Base-by-base conservation (phyloP, 2,888 invertebrate species). In the Portevinia maculata region DNA sequence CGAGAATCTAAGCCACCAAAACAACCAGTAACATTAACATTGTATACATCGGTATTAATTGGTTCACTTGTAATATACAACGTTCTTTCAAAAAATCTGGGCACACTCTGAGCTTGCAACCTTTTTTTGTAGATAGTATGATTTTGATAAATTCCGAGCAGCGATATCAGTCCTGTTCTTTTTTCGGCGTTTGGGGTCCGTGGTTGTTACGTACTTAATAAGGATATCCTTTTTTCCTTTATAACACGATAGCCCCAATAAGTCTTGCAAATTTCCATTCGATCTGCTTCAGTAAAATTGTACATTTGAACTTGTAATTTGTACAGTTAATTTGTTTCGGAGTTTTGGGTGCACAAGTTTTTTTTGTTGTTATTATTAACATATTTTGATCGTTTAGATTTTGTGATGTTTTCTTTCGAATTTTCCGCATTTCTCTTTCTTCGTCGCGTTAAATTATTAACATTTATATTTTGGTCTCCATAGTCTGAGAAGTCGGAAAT, bases 171-270 rank as follows among this genome's bases (percentile, higher is more conserved):
- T 34, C 19, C 34, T 13, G n/a, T 9, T 34, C 53, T 53, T 53
- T 53, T 53, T 53, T 53, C 53, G 19, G 53, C 53, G 34, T 53
- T 53, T 53, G 53, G 34, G 52, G 30, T 52, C 52, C 32, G 17
- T 52, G 30, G 32, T 11, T 32, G n/a, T 34, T 34, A 52, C 30
- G 24, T 48, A 24, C 44, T 19, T 44, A 24, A 50, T 53, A 53
- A 53, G 21, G 3, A 55, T 37, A 55, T 37, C 55, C 24, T 37
- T 55, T 55, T 55, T 34, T 55, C n/a, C 1, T 55, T 55, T 37
- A 55, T 55, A 37, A 13, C 21, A 55, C 19, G 55, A 0, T 30
- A 52, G 11, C 17, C 2, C 37, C 34, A 55, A 21, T 55, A 55
- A 55, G 55, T 13, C 15, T 52, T 52, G 7, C 52, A 52, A 9